Base-by-base conservation (phyloP, 2,113 vertebrate genomes). In the Mobula birostris region DNA sequence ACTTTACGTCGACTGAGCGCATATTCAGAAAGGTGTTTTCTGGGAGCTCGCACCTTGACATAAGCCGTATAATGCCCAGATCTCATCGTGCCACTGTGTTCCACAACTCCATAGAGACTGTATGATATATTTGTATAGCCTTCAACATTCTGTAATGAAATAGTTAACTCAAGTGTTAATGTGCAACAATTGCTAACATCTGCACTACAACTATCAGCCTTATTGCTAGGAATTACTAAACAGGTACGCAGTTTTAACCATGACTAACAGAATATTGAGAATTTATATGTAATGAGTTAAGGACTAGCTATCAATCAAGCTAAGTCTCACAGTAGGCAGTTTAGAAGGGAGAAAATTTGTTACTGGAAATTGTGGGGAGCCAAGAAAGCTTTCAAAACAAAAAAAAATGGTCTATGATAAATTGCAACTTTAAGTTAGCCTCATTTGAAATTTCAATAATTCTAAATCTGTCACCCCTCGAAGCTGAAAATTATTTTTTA, bases 61-160 rank as follows among this genome's bases (percentile, higher is more conserved):
- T 98, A 99, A 2, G 98, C 99, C 1, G 98, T 99, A 95, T 99
- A 99, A 95, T 99, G 99, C n/a, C 99, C 99, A 0, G 98, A 98
- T 77, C 98, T 97, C 99, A 99, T 99, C 2, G 98, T 99, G 36
- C 99, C 99, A 5, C 98, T 99, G 94, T 99, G 99, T 94, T 99
- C 98, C 78, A 99, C 98, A 4, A 99, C 96, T 24, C 99, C 99
- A 8, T 99, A 99, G 61, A 99, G 97, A 74, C 97, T 97, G 95
- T 99, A 99, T 32, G 98, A 94, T 32, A 99, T 96, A 94, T 95
- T 96, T 7, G 95, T 95, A 7, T 97, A 96, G 76, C 97, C 97
- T 14, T 96, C 94, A 68, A 98, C 96, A 0, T 97, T 97, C 98
- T 99, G 94, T 5, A 56, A 90, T 24, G 88, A 68, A 40, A 70